Base-by-base conservation (phyloP, 2,888 invertebrate species). In the Hypolimnas misippus region DNA sequence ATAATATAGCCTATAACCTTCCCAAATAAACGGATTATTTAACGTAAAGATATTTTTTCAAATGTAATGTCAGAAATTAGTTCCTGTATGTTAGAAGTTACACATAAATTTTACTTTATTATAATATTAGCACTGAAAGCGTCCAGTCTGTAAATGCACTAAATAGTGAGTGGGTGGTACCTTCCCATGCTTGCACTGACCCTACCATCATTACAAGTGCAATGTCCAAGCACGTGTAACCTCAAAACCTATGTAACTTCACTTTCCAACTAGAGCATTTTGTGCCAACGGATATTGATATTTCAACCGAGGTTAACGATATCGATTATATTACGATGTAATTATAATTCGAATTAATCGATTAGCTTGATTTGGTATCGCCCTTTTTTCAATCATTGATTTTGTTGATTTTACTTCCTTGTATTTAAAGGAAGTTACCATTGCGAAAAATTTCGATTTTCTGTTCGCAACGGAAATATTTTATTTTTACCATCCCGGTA, bases 181-280 rank as follows among this genome's bases (percentile, higher is more conserved):
- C 42, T 17, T 10, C 16, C 14, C 19, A 12, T 10, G 5, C 19
- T 12, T 3, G 1, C 8, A 7, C 10, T 3, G 12, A 12, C 44
- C 10, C 44, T 21, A 10, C 16, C 40, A 40, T 7, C 7, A 16
- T 14, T 40, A n/a, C n/a, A 14, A 40, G 25, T 51, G 12, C 10
- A 52, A 16, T 59, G 17, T 33, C 16, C 12, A 44, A 31, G 49
- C 54, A 35, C 29, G 59, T 38, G 16, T 35, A 29, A 54, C 59
- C 53, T 54, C 53, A 35, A 35, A 60, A 53, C 46, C n/a, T 14
- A 19, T 44, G 42, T 44, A 54, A 33, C 31, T 29, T 38, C 53
- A 49, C 53, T 60, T 60, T 49, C 53, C 46, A 60, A 54, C 46
- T 29, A 60, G 46, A n/a, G n/a, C n/a, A n/a, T n/a, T 54, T 49